These are phyloP conservation scores for Enteromius radiatus DNA, from an alignment of 2,797 vertebrate species.

Conservation along the genomic window DNA sequence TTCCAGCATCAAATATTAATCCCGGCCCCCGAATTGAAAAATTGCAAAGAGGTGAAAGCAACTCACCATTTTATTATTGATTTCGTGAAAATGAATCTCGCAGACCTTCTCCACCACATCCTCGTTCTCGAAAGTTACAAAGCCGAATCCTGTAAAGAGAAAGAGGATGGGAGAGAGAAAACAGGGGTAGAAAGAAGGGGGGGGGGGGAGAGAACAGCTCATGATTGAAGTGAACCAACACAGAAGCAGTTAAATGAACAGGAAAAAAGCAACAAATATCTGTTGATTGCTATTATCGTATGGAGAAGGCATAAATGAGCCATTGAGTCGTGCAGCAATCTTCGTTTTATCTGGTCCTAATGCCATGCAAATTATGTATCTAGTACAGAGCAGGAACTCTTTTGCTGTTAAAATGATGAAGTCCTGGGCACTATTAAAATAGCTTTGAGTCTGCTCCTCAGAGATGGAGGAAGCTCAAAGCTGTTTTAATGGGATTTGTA, in stretches of 20 bases:
- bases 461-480: slow-evolving; percentile 61
- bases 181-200: slow-evolving; percentile 5
- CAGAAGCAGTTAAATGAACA: slow-evolving; percentile 60
- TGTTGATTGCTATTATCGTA: slow-evolving; percentile 62
- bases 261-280: slow-evolving; percentile 62
- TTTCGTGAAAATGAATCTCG: slow-evolving; percentile 96
- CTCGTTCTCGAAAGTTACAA: slow-evolving; percentile 94
- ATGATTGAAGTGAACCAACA: slow-evolving; percentile 63
- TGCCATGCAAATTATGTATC: slow-evolving; percentile 60
- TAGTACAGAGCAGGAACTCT: slow-evolving; percentile 56
- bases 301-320: slow-evolving; percentile 55
- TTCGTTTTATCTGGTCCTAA: slow-evolving; percentile 60
- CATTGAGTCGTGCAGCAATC: slow-evolving; percentile 56
- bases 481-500: slow-evolving; percentile 69
- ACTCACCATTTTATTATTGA: slow-evolving; percentile 98
- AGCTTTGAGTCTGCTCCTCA: slow-evolving; percentile 59
- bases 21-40: slow-evolving; percentile 54
- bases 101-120: slow-evolving; percentile 96
- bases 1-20: slow-evolving; percentile 69
- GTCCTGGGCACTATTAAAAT: slow-evolving; percentile 66
- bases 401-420: slow-evolving; percentile 64
- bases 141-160: slow-evolving; percentile 86
- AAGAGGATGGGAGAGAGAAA: slow-evolving; percentile 35
- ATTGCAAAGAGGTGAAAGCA: slow-evolving; percentile 61
- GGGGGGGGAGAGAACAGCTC: slow-evolving; percentile 50